phyloP scores from a whole-genome alignment of 1,140 invertebrate species.

The Gryon sp. region DNA sequence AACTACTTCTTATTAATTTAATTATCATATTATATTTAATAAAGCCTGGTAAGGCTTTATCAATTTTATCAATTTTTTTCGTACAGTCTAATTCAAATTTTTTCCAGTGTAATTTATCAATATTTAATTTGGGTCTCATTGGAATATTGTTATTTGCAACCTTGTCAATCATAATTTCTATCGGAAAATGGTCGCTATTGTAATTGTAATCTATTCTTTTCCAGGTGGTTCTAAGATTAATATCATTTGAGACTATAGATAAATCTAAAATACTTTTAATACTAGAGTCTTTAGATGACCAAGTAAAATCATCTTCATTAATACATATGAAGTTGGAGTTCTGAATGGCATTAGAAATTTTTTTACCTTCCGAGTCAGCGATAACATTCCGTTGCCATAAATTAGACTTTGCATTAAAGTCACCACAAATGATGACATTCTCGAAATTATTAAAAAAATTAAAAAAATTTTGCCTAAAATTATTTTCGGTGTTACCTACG shows the following conservation, averaged over 20 bases:
- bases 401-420: conserved; percentile 14
- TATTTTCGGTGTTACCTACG: not conserved
- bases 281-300: not conserved
- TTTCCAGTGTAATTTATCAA: no score
- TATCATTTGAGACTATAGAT: conserved; percentile 1
- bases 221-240: no score
- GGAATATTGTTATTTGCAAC: no score
- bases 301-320: conserved; percentile 8
- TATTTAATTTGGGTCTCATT: no score
- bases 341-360: not conserved
- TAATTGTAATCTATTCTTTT: not conserved
- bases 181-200: conserved; percentile 21
- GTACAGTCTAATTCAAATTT: no score
- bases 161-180: no score
- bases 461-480: conserved; percentile 16
- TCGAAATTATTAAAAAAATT: not conserved
- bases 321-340: conserved; percentile 8
- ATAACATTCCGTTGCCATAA: not conserved
- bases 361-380: not conserved
- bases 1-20: no score
- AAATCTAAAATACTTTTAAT: not conserved
- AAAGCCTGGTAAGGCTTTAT: no score
- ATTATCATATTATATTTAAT: no score
- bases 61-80: no score
- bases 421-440: conserved; percentile 9